Conservation (phyloP, 2,113 vertebrate species). For the Accipiter virgatus region DNA sequence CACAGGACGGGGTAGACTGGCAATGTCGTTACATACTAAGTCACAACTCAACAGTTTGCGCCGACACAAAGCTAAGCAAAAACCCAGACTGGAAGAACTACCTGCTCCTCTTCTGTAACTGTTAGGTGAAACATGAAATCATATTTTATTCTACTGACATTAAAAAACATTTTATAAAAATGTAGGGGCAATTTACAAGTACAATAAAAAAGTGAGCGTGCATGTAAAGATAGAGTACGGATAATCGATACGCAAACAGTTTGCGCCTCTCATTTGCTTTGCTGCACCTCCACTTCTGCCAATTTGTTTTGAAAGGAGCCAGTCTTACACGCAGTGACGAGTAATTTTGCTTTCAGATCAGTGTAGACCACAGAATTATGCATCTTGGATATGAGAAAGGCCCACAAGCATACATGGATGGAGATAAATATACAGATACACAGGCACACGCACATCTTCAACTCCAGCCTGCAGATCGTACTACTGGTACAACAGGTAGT, state of each 20-base stretch:
- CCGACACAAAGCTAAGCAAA: neutral
- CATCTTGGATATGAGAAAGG: neutral
- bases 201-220: rapidly evolving
- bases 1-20: neutral
- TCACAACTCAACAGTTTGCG: neutral
- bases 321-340: rapidly evolving
- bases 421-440: rapidly evolving
- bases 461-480: neutral
- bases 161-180: neutral
- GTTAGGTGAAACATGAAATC: neutral
- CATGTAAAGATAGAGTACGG: rapidly evolving
- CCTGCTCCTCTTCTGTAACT: neutral
- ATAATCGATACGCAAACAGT: neutral
- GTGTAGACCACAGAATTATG: neutral
- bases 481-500: neutral
- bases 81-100: neutral
- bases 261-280: neutral
- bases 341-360: neutral
- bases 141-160: rapidly evolving
- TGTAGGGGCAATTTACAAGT: neutral
- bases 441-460: rapidly evolving
- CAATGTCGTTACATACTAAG: neutral
- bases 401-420: rapidly evolving
- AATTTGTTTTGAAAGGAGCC: neutral
- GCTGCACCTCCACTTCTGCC: neutral